Conservation (phyloP, 2,113 vertebrate species). For the Carlito syrichta region DNA sequence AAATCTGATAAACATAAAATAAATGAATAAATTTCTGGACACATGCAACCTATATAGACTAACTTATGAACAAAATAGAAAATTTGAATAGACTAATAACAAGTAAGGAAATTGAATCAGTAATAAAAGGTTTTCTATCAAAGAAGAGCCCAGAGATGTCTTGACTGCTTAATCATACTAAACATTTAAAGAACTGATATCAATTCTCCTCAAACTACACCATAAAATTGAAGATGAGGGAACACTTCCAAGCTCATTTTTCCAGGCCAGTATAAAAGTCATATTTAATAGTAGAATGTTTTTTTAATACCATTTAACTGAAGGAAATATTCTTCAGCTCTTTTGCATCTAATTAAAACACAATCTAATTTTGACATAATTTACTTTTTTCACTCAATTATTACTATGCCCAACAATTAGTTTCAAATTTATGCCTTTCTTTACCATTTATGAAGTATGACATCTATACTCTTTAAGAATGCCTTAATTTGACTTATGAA, state of each 20-base stretch:
- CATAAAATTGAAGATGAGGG: not conserved
- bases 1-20: not conserved
- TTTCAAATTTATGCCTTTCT: not conserved
- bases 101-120: not conserved
- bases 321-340: not conserved
- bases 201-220: not conserved
- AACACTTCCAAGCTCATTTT: not conserved
- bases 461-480: not conserved
- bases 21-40: not conserved
- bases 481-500: no score
- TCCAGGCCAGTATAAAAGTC: not conserved
- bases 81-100: not conserved
- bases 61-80: not conserved
- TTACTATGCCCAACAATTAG: not conserved
- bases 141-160: not conserved
- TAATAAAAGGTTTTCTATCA: not conserved
- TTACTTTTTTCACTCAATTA: not conserved
- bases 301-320: constrained; percentile 49
- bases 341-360: not conserved
- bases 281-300: not conserved
- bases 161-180: not conserved
- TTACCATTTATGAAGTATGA: not conserved
- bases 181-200: not conserved
- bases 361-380: not conserved
- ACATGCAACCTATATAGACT: not conserved